phyloP scores from a whole-genome alignment of 30 jellyfish, hydroid and myxozoan genomes.

The Cassiopea xamachana region DNA sequence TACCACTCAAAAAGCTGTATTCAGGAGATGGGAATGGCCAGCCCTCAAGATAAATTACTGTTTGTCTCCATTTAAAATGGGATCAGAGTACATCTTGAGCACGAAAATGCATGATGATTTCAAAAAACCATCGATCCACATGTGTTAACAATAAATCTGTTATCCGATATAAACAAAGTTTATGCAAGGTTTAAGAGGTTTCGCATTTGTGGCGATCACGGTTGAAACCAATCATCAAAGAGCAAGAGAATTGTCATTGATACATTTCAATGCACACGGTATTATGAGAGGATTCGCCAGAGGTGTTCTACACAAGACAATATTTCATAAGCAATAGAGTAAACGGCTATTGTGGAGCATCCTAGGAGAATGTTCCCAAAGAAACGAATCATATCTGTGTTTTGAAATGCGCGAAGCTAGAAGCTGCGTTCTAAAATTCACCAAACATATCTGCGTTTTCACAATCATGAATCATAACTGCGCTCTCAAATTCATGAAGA shows the following conservation, averaged over 20 bases:
- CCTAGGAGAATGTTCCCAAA: too few species aligned
- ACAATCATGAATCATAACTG: too few species aligned
- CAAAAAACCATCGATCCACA: not conserved
- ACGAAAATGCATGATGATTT: not conserved
- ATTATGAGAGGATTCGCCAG: too few species aligned
- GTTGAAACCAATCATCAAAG: not conserved
- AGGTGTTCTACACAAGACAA: too few species aligned
- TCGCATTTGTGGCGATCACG: not conserved
- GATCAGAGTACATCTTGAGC: not conserved
- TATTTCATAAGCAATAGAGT: too few species aligned
- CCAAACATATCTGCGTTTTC: too few species aligned
- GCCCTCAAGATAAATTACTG: not conserved
- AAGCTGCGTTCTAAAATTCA: too few species aligned
- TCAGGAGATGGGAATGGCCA: not conserved
- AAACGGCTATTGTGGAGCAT: too few species aligned
- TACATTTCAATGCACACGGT: not conserved
- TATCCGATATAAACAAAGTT: not conserved
- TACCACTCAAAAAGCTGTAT: too few species aligned
- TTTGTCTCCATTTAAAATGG: not conserved
- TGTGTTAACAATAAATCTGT: slow-evolving; percentile 2
- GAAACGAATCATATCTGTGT: too few species aligned
- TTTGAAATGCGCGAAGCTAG: too few species aligned
- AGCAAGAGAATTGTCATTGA: not conserved
- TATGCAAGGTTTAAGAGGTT: slow-evolving; percentile 15
- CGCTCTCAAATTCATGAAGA: too few species aligned